phyloP scores from a whole-genome alignment of 1,140 invertebrate species.

The Halesus radiatus region DNA sequence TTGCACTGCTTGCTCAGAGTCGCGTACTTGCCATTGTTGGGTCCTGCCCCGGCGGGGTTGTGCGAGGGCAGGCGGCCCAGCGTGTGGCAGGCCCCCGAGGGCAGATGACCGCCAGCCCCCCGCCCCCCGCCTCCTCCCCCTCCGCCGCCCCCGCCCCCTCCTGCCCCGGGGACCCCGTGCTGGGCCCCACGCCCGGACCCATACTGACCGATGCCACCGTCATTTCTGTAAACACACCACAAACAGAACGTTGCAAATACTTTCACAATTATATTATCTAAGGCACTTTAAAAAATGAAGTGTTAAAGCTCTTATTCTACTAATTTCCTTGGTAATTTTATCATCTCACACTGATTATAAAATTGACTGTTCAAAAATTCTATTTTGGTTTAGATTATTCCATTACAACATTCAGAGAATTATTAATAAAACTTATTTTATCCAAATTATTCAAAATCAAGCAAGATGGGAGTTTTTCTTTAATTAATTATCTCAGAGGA shows the following conservation, averaged over 20 bases:
- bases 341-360: background rate
- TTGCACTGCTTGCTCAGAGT: conserved; percentile 95
- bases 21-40: conserved; percentile 86
- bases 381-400: conserved; percentile 16
- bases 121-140: conserved; percentile 69
- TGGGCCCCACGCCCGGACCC: conserved; percentile 44
- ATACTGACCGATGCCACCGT: conserved; percentile 46
- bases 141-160: conserved; percentile 62
- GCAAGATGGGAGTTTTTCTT: too few relatives aligned
- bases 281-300: background rate
- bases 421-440: too few relatives aligned
- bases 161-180: conserved; percentile 55
- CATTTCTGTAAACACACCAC: conserved; percentile 57
- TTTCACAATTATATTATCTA: conserved; percentile 39
- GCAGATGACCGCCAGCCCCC: conserved; percentile 60
- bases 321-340: background rate
- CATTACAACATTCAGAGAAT: background rate
- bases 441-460: too few relatives aligned
- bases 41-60: conserved; percentile 64
- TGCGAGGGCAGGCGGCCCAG: conserved; percentile 68
- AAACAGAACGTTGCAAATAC: conserved; percentile 55
- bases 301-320: background rate
- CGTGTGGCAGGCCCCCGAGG: conserved; percentile 66
- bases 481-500: too few relatives aligned
- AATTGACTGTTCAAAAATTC: conserved; percentile 40